A percentile compares a stretch with the other conserved stretches of the same genome.
Conservation (phyloP, 2,797 vertebrate species). For the Ptychobarbus kaznakovi region DNA sequence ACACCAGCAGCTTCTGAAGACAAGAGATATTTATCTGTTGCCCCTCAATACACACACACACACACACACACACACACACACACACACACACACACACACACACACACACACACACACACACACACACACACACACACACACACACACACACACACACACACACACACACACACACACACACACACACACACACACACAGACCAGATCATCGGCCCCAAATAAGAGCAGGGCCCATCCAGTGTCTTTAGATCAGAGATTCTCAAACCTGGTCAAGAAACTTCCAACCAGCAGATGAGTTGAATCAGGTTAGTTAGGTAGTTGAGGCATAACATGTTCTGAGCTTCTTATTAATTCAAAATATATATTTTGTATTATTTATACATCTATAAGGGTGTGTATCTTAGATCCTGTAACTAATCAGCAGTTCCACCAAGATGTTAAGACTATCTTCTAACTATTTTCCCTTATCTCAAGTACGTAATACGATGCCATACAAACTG, state of each 20-base stretch:
- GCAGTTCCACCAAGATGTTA: no score
- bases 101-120: not conserved
- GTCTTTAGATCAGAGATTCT: not conserved
- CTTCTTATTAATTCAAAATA: not conserved
- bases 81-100: not conserved
- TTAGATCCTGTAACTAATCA: not conserved
- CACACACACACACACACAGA: not conserved
- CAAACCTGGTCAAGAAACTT: not conserved
- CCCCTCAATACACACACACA: not conserved
- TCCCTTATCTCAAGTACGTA: not conserved
- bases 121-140: not conserved
- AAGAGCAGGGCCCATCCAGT: not conserved
- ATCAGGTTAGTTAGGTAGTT: not conserved
- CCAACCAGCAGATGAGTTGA: not conserved
- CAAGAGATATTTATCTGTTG: not conserved
- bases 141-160: no score
- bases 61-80: not conserved
- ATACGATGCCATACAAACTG: not conserved
- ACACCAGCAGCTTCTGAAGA: not conserved
- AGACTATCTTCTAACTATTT: not conserved
- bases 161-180: no score
- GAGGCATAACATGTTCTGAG: not conserved
- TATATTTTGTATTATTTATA: not conserved
- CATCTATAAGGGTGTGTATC: not conserved
- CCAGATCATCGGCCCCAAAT: not conserved